Conservation (phyloP, 1,140 invertebrate species). For the Anastrepha obliqua region DNA sequence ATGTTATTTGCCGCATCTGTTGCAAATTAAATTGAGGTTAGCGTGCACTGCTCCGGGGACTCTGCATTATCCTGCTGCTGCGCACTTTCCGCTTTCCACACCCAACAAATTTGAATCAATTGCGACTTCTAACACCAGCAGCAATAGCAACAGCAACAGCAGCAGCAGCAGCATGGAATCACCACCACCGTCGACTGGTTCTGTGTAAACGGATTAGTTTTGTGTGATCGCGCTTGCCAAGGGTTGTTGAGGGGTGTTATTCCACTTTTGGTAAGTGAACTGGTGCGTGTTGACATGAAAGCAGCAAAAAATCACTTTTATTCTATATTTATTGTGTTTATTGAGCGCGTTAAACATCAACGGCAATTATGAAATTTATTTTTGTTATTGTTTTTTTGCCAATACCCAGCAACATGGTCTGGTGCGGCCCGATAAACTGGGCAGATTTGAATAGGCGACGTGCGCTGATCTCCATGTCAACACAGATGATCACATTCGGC, state of each 20-base stretch:
- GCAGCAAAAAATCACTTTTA: constrained; percentile 5
- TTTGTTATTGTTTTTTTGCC: constrained; percentile 19
- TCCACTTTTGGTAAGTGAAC: constrained; percentile 49
- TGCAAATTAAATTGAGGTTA: constrained; percentile 74
- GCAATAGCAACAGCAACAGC: not conserved
- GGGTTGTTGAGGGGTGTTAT: constrained; percentile 23
- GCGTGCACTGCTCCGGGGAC: not conserved
- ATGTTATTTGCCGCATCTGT: constrained; percentile 70
- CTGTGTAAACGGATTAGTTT: constrained; percentile 43
- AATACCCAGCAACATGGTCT: not conserved
- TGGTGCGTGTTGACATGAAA: constrained; percentile 34
- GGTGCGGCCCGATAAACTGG: not conserved
- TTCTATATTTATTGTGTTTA: constrained; percentile 32
- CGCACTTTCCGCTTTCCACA: constrained; percentile 31
- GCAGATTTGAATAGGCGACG: constrained; percentile 22
- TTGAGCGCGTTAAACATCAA: constrained; percentile 41
- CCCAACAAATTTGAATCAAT: constrained; percentile 15
- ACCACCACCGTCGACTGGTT: constrained; percentile 22
- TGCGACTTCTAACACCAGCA: constrained; percentile 56
- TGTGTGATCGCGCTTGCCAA: not conserved
- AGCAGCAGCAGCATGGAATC: constrained; percentile 18
- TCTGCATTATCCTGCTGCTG: not conserved
- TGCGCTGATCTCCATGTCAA: constrained; percentile 72
- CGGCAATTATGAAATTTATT: constrained; percentile 45
- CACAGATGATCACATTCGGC: constrained; percentile 74